Conservation (phyloP, 2,113 vertebrate species). For the Sterrhoptilus dennistouni region DNA sequence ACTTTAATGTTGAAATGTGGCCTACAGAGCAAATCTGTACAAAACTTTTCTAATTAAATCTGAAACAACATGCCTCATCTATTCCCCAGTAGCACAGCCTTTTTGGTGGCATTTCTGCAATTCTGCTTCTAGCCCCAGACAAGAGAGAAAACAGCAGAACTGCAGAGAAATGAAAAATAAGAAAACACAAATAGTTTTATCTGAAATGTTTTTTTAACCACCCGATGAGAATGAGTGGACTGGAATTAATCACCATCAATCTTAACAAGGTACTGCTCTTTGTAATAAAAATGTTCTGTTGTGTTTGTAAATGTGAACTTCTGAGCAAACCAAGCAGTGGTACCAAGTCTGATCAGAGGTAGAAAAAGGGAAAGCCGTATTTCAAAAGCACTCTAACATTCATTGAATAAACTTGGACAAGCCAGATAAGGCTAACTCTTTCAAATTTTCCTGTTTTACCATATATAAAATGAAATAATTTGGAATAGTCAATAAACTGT, state of each 20-base stretch:
- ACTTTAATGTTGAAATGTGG: slow-evolving; percentile 66
- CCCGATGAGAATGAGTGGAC: neutral
- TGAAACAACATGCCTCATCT: slow-evolving; percentile 57
- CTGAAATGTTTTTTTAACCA: neutral
- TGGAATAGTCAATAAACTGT: slow-evolving; percentile 14
- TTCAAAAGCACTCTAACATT: neutral
- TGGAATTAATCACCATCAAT: neutral
- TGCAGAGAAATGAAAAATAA: slow-evolving; percentile 13
- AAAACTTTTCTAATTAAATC: slow-evolving; percentile 68
- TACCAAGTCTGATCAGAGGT: neutral
- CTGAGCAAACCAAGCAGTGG: neutral
- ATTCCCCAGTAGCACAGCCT: slow-evolving; percentile 42
- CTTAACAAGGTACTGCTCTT: neutral
- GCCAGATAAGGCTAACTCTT: neutral
- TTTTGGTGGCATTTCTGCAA: slow-evolving; percentile 51
- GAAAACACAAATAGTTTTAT: neutral
- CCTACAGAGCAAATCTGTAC: slow-evolving; percentile 67
- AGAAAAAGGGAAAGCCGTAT: neutral
- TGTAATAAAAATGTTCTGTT: neutral
- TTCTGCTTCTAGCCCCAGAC: neutral
- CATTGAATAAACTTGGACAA: neutral
- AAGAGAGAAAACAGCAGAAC: neutral
- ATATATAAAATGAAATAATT: neutral
- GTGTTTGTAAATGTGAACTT: neutral
- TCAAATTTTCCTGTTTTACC: neutral